phyloP scores from a whole-genome alignment of 2,888 invertebrate genomes.

The Anoplius nigerrimus region DNA sequence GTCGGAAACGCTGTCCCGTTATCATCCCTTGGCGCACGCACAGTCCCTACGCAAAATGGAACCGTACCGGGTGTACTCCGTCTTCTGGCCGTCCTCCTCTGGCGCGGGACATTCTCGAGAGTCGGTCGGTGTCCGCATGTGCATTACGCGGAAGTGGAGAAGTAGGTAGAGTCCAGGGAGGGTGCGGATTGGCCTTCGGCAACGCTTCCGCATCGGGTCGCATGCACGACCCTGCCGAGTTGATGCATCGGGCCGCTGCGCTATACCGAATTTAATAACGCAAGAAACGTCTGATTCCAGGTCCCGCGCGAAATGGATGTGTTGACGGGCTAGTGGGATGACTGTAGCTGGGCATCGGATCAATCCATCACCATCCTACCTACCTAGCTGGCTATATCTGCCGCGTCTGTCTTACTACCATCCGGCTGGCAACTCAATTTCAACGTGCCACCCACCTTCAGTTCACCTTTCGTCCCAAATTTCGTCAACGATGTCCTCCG shows the following conservation, averaged over 20 bases:
- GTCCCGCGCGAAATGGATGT: background rate
- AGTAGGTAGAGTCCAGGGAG: no score
- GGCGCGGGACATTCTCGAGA: no score
- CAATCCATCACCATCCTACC: background rate
- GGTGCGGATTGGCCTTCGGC: no score
- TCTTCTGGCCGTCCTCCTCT: no score
- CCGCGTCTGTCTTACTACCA: background rate
- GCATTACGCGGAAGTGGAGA: no score
- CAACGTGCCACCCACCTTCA: background rate
- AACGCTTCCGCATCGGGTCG: no score
- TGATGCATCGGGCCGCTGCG: background rate
- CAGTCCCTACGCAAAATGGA: no score
- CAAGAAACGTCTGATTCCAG: conserved; percentile 2
- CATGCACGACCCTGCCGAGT: no score
- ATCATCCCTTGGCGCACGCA: no score
- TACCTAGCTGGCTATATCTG: background rate
- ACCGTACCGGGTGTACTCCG: no score
- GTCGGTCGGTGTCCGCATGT: no score
- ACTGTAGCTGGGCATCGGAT: background rate
- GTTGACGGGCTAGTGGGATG: background rate
- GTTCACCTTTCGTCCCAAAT: background rate
- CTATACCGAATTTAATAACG: conserved; percentile 2
- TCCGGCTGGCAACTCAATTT: conserved; percentile 1
- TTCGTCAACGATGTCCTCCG: background rate
- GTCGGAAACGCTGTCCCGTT: no score